phyloP scores from a whole-genome alignment of 2,797 vertebrate species.

The Cossypha polioptera region DNA sequence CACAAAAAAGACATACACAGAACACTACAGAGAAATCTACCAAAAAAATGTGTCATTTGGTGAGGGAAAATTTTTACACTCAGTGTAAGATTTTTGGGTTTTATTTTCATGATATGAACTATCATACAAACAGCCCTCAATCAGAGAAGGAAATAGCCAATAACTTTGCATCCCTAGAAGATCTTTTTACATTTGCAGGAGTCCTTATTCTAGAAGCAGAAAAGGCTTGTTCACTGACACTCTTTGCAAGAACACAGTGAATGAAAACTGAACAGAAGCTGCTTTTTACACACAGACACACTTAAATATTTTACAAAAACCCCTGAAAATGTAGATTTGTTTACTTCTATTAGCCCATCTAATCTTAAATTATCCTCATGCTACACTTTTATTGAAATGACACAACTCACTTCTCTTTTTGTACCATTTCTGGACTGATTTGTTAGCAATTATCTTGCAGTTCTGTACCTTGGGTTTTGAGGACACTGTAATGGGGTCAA shows the following conservation, averaged over 20 bases:
- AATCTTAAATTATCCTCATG: not conserved
- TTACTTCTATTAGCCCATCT: not conserved
- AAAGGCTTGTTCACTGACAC: not conserved
- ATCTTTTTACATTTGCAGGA: not conserved
- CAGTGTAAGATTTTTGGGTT: fast-evolving
- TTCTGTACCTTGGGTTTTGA: not conserved
- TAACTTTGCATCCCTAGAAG: not conserved
- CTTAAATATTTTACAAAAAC: not conserved
- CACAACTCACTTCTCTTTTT: not conserved
- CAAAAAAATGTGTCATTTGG: not conserved
- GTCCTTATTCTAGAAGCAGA: not conserved
- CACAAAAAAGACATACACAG: not conserved
- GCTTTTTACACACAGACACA: not conserved
- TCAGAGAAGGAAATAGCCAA: not conserved
- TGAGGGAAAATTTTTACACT: not conserved
- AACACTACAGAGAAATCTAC: not conserved
- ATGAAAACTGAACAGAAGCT: not conserved
- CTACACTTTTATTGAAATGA: not conserved
- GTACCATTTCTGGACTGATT: not conserved
- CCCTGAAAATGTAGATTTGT: fast-evolving
- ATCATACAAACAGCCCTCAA: not conserved
- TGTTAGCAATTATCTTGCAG: not conserved
- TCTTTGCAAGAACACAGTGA: not conserved
- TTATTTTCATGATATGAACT: not conserved
- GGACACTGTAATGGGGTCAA: fast-evolving